Base-by-base conservation (phyloP, 1,140 invertebrate genomes). In the Zaprionus gabonicus region DNA sequence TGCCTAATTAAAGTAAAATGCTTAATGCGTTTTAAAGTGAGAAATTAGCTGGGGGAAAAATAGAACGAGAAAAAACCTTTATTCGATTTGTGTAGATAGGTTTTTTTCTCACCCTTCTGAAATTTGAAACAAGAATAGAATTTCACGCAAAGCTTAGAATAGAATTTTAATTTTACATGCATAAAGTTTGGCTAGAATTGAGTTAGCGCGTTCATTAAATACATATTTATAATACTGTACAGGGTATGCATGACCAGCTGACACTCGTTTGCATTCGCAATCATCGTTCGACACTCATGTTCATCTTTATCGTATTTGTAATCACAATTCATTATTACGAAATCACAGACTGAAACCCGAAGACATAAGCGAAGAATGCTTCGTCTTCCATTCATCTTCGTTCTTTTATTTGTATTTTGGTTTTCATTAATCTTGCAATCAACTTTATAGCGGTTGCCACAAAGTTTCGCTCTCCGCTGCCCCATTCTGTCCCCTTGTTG, bases 321-420 rank as follows among this genome's bases (percentile, higher is more conserved):
- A 87, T 88, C 84, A 88, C 84, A 88, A 81, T 88, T 84, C 69
- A 81, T 84, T 90, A 73, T 81, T 80, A 71, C 76, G 63, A 90
- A 84, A 88, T 88, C 84, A 88, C 84, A 88, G 84, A 63, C 38
- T 44, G 31, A 53, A 38, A 53, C 44, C 46, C 34, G 20, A 31
- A 66, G 27, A 28, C 15, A 3, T n/a, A 77, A 55, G 9, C 31
- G 9, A 25, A 53, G 15, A 46, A 27, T 28, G n/a, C 46, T 66
- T 78, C 12, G 20, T 12, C 3, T 51, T 51, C 20, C 20, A 17
- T 25, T 51, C 20, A 49, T 23, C 20, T 49, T 23, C 20, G 4
- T 25, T 51, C 4, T 25, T n/a, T 41, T 6, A 15, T 15, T 41
- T n/a, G 38, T 10, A 20, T 25, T 51, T 7, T 2, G 20, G 13